A percentile compares a stretch with the other conserved stretches of the same genome.
These are phyloP conservation scores for Notodromas monacha DNA, from an alignment of 2,888 invertebrate genomes.

Conservation along the genomic window DNA sequence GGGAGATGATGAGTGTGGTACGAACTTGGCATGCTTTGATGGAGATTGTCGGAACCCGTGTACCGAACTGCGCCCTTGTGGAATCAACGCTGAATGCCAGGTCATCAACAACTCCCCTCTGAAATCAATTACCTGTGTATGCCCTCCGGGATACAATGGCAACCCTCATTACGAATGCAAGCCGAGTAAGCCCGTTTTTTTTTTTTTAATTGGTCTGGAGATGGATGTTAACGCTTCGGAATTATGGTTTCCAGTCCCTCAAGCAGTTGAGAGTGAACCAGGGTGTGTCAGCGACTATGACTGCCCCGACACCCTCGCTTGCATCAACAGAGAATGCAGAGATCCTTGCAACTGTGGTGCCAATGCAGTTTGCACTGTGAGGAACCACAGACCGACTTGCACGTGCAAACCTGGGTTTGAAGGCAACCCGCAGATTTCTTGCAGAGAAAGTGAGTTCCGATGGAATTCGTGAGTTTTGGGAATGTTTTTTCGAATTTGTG, in stretches of 20 bases:
- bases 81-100: slow-evolving; percentile 28
- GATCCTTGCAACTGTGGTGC: slow-evolving; percentile 58
- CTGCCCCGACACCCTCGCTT: slow-evolving; percentile 41
- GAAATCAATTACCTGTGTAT: slow-evolving; percentile 30
- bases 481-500: not conserved
- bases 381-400: slow-evolving; percentile 52
- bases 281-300: slow-evolving; percentile 47
- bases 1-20: slow-evolving; percentile 20
- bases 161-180: slow-evolving; percentile 32
- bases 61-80: slow-evolving; percentile 16
- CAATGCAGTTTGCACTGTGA: slow-evolving; percentile 44
- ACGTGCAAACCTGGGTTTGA: slow-evolving; percentile 49
- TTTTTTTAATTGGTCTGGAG: not conserved
- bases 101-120: slow-evolving; percentile 18
- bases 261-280: not conserved
- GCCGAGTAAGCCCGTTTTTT: slow-evolving; percentile 29
- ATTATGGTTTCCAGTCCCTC: not conserved
- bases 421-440: slow-evolving; percentile 50
- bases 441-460: slow-evolving; percentile 17
- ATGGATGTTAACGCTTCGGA: not conserved
- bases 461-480: too few species aligned
- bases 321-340: slow-evolving; percentile 49
- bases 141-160: slow-evolving; percentile 12
- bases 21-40: slow-evolving; percentile 21
- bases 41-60: slow-evolving; percentile 35